These are phyloP conservation scores for Caerostris darwini DNA, from an alignment of 1,140 invertebrate genomes.

Conservation along the genomic window DNA sequence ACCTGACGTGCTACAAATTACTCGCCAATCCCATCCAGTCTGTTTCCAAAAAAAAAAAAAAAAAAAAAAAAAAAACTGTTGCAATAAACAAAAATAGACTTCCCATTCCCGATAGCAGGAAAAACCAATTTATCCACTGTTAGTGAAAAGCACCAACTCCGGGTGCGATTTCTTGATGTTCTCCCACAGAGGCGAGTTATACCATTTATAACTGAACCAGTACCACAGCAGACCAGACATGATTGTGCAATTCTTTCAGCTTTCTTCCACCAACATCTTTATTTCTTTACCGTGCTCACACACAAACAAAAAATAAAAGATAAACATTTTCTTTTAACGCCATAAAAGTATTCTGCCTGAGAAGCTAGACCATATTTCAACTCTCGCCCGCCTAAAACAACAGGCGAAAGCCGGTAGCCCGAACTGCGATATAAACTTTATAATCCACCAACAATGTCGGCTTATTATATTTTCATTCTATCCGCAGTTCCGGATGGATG, in stretches of 20 bases:
- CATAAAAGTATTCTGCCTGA: not conserved
- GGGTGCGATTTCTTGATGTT: not conserved
- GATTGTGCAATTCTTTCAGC: not conserved
- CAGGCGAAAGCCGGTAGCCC: not conserved
- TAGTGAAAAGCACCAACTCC: not conserved
- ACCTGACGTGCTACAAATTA: not conserved
- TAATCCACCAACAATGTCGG: conserved; percentile 53
- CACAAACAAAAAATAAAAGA: not conserved
- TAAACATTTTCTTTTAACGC: not conserved
- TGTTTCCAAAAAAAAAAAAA: not conserved
- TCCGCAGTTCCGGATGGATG: not conserved
- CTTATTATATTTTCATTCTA: conserved; percentile 59
- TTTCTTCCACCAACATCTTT: not conserved
- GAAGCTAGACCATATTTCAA: conserved; percentile 35
- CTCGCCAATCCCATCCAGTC: not conserved
- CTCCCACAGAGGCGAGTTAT: not conserved
- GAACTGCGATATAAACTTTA: conserved; percentile 50
- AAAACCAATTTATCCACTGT: conserved; percentile 10
- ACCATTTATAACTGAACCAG: not conserved
- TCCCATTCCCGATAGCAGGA: not conserved
- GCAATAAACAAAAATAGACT: not conserved
- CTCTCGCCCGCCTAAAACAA: not conserved
- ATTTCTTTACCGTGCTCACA: not conserved
- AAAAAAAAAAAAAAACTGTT: not conserved
- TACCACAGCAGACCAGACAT: not conserved